These are phyloP conservation scores for Noctua pronuba DNA, from an alignment of 2,888 invertebrate genomes.

Conservation along the genomic window DNA sequence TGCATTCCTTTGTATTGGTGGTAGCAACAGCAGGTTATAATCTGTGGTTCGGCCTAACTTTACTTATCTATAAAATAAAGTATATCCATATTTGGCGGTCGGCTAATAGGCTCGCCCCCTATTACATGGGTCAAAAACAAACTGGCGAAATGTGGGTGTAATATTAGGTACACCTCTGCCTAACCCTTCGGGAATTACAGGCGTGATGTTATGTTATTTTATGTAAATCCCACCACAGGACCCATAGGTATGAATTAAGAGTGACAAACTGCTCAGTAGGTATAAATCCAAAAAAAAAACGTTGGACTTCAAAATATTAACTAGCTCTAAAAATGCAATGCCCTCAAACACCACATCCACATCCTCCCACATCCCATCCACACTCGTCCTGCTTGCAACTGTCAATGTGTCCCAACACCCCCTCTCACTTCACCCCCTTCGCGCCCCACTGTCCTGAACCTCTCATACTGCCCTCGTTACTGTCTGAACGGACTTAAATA, in stretches of 20 bases:
- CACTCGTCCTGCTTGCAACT: constrained; percentile 61
- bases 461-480: constrained; percentile 65
- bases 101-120: too few species aligned
- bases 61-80: not conserved
- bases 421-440: not conserved
- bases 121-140: too few species aligned
- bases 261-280: too few species aligned
- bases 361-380: constrained; percentile 2
- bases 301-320: not conserved
- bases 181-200: too few species aligned
- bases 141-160: too few species aligned
- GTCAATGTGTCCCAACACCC: constrained; percentile 63
- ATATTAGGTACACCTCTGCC: too few species aligned
- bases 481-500: constrained; percentile 67
- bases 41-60: not conserved
- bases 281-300: not conserved
- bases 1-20: not conserved
- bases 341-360: constrained; percentile 41
- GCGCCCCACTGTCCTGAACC: constrained; percentile 40
- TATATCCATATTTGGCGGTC: too few species aligned
- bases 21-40: not conserved
- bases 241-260: not conserved
- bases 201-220: too few species aligned
- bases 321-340: not conserved
- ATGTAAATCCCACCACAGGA: not conserved